These are phyloP conservation scores for Montipora capitata DNA, from an alignment of 92 coral and sea anemone species.

Conservation along the genomic window DNA sequence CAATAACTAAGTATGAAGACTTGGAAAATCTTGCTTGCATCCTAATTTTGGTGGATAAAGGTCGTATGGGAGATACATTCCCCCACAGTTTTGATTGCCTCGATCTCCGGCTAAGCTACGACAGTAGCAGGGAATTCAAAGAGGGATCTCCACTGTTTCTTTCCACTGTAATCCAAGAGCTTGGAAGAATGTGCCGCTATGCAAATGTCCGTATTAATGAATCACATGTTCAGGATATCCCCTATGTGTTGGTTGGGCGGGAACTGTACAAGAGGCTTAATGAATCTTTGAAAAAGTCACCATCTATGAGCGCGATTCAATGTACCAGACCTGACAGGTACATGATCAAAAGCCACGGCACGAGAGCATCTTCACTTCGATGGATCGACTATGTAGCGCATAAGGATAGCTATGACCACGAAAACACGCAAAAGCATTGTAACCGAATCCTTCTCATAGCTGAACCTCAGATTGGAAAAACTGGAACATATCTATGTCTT, in stretches of 20 bases:
- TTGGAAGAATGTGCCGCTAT: slow-evolving; percentile 73
- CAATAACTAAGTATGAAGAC: slow-evolving; percentile 64
- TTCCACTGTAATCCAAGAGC: slow-evolving; percentile 56
- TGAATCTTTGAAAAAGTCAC: slow-evolving; percentile 23
- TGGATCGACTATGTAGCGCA: slow-evolving; percentile 49
- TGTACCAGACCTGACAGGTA: slow-evolving; percentile 51
- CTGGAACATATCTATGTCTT: slow-evolving; percentile 67
- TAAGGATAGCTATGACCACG: slow-evolving; percentile 52
- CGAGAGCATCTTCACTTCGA: slow-evolving; percentile 26
- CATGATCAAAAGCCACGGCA: slow-evolving; percentile 25
- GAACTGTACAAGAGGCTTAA: slow-evolving; percentile 25
- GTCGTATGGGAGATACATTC: slow-evolving; percentile 80
- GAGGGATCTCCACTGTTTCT: slow-evolving; percentile 37
- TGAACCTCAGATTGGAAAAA: slow-evolving; percentile 76
- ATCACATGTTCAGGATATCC: slow-evolving; percentile 14
- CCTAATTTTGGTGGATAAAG: slow-evolving; percentile 69
- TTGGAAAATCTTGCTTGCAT: slow-evolving; percentile 67
- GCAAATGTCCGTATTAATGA: neutral
- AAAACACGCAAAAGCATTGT: slow-evolving; percentile 23
- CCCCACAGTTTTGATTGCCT: slow-evolving; percentile 71
- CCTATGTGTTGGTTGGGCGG: slow-evolving; percentile 63
- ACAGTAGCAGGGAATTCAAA: slow-evolving; percentile 37
- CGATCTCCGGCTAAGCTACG: slow-evolving; percentile 71
- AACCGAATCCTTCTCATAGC: slow-evolving; percentile 71
- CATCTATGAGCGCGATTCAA: slow-evolving; percentile 48